These are phyloP conservation scores for Erebia epiphron DNA, from an alignment of 2,888 invertebrate genomes.

Conservation along the genomic window DNA sequence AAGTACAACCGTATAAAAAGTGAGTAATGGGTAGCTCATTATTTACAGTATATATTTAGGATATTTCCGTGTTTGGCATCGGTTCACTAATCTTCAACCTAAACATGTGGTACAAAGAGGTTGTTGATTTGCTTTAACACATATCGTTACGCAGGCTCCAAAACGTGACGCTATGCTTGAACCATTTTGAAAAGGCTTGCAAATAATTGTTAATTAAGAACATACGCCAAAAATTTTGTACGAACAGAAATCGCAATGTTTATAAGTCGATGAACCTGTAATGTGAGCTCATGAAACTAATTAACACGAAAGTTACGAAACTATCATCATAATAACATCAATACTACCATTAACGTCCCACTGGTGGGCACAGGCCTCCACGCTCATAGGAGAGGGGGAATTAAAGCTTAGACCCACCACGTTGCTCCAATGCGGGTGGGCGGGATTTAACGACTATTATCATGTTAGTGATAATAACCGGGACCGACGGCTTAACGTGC, in stretches of 20 bases:
- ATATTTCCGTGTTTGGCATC: conserved; percentile 27
- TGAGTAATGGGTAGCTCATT: not conserved
- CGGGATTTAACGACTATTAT: too few species aligned
- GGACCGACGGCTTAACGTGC: too few species aligned
- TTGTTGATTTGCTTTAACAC: conserved; percentile 17
- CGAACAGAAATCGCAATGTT: not conserved
- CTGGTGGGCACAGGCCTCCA: too few species aligned
- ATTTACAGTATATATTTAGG: conserved; percentile 7
- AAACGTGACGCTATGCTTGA: conserved; percentile 10
- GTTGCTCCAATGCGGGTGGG: too few species aligned
- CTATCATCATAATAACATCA: not conserved
- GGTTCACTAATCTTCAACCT: conserved; percentile 21
- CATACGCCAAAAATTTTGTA: not conserved
- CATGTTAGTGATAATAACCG: too few species aligned
- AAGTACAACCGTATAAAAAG: not conserved
- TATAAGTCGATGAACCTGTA: not conserved
- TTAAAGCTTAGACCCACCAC: too few species aligned
- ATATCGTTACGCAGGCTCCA: not conserved
- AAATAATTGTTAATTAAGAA: not conserved
- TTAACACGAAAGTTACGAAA: too few species aligned
- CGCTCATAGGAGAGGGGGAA: too few species aligned
- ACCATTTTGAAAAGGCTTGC: conserved; percentile 7
- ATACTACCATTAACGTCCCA: not conserved
- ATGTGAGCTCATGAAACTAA: not conserved
- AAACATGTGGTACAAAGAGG: conserved; percentile 26